These are phyloP conservation scores for Drosophila fungiperda DNA, from an alignment of 2,888 invertebrate species.

Conservation along the genomic window DNA sequence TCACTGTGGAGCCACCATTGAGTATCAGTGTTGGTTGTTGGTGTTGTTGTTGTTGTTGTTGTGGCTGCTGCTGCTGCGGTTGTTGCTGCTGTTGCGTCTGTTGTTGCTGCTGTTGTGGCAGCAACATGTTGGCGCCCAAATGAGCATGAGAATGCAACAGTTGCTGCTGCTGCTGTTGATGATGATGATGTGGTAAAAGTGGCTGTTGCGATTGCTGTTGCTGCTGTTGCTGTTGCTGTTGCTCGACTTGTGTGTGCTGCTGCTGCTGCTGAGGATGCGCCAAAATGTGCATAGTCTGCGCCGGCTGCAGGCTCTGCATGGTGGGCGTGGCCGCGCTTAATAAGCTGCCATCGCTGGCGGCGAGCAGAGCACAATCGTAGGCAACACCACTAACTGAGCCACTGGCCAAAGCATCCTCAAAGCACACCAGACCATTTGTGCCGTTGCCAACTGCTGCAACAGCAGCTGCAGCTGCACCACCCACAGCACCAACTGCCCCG, in stretches of 20 bases:
- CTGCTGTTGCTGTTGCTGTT: conserved; percentile 37
- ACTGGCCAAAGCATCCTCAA: conserved; percentile 70
- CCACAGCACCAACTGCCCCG: background rate
- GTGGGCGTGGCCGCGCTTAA: conserved; percentile 62
- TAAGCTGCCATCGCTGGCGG: conserved; percentile 70
- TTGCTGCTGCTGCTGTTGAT: conserved; percentile 61
- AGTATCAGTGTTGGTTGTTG: conserved; percentile 69
- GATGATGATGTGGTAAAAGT: conserved; percentile 54
- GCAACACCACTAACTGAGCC: conserved; percentile 36
- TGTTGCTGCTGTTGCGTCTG: conserved; percentile 40
- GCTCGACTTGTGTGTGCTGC: conserved; percentile 50
- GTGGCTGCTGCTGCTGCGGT: conserved; percentile 31
- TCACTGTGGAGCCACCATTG: conserved; percentile 55
- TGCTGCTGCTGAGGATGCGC: conserved; percentile 62
- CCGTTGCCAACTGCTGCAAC: conserved; percentile 38
- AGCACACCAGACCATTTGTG: conserved; percentile 60
- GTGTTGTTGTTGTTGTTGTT: conserved; percentile 29
- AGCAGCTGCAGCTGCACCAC: conserved; percentile 15
- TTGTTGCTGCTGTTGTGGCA: conserved; percentile 60
- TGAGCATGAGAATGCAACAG: conserved; percentile 65
- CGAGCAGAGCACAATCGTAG: conserved; percentile 82
- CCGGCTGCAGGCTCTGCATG: conserved; percentile 77
- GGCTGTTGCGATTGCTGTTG: conserved; percentile 48
- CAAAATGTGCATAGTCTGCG: conserved; percentile 69
- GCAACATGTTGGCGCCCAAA: conserved; percentile 59